phyloP scores from a whole-genome alignment of 2,888 invertebrate genomes.

The Hypsopygia costalis region DNA sequence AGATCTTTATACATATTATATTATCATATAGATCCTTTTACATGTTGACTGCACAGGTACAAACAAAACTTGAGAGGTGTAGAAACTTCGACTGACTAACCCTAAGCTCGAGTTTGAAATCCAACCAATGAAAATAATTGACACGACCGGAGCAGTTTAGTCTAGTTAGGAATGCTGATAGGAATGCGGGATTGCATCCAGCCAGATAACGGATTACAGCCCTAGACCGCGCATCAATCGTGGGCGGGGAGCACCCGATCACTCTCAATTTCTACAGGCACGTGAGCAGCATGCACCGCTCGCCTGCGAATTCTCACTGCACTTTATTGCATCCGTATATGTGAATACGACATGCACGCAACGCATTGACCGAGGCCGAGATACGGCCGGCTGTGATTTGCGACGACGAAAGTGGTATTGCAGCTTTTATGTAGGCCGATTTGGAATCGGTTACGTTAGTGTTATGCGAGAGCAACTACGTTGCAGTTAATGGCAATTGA shows the following conservation, averaged over 20 bases:
- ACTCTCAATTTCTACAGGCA: conserved; percentile 72
- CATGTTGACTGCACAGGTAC: too few species aligned
- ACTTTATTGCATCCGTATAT: conserved; percentile 76
- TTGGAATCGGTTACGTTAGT: conserved; percentile 64
- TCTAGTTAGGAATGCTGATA: not conserved
- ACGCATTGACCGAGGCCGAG: conserved; percentile 78
- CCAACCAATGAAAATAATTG: too few species aligned
- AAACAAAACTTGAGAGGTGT: too few species aligned
- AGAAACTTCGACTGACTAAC: too few species aligned
- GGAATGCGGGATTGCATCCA: conserved; percentile 1
- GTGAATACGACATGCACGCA: conserved; percentile 75
- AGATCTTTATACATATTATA: too few species aligned
- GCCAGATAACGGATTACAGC: conserved; percentile 15
- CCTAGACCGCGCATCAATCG: conserved; percentile 59
- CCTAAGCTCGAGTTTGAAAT: too few species aligned
- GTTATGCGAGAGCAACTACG: conserved; percentile 54
- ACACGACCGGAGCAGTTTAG: too few species aligned
- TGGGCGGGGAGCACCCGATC: conserved; percentile 71
- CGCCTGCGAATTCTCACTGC: conserved; percentile 72
- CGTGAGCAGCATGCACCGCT: conserved; percentile 71
- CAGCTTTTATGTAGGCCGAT: conserved; percentile 77
- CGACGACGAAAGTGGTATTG: conserved; percentile 78
- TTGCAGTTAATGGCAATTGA: conserved; percentile 10
- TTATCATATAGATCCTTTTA: too few species aligned
- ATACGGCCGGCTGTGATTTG: conserved; percentile 73